A percentile compares a stretch with the other conserved stretches of the same genome.
These are phyloP conservation scores for Solen grandis DNA, from an alignment of 1,140 invertebrate species.

Conservation along the genomic window DNA sequence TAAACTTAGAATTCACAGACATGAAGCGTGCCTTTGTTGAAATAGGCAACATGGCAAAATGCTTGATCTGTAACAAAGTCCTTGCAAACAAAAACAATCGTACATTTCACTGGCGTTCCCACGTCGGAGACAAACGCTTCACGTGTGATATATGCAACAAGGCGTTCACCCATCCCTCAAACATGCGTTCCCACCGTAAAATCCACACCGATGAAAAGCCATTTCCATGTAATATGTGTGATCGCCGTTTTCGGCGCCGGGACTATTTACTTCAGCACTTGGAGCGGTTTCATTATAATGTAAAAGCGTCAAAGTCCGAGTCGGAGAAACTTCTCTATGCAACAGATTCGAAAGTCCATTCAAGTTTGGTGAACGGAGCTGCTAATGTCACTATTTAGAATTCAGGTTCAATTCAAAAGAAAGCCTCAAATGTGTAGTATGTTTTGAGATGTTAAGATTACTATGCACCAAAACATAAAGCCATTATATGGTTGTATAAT, in stretches of 20 bases:
- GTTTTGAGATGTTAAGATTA: too few species aligned
- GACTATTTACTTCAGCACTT: conserved; percentile 52
- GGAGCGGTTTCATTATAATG: conserved; percentile 50
- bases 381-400: too few species aligned
- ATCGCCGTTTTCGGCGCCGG: conserved; percentile 46
- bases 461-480: too few species aligned
- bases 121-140: conserved; percentile 52
- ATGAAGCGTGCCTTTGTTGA: conserved; percentile 55
- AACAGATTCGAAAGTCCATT: too few species aligned
- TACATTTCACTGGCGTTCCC: conserved; percentile 53
- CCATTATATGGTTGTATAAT: too few species aligned
- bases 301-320: background rate
- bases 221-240: conserved; percentile 52
- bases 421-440: too few species aligned
- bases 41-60: conserved; percentile 56
- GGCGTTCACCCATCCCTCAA: conserved; percentile 55
- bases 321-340: too few species aligned
- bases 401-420: too few species aligned
- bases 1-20: conserved; percentile 12
- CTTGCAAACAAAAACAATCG: conserved; percentile 54
- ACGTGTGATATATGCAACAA: conserved; percentile 56
- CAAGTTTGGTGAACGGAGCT: too few species aligned
- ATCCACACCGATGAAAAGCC: conserved; percentile 60
- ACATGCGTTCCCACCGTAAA: conserved; percentile 55
- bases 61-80: conserved; percentile 54